Evolutionary conservation across 1,140 invertebrate genomes (phyloP).

Genomic region (Arion vulgaris): DNA sequence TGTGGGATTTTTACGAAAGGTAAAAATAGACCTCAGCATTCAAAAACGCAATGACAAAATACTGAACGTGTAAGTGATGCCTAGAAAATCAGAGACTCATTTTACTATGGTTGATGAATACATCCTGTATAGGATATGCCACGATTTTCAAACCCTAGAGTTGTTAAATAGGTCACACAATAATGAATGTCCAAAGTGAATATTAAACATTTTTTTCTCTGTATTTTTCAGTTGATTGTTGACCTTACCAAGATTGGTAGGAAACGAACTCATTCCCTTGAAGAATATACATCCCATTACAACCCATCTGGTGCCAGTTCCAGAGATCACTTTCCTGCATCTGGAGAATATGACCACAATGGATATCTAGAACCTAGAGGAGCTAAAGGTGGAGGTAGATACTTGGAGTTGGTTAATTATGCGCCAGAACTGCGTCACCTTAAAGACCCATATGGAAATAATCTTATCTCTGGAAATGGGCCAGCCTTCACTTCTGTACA

Average conservation of each 20-base stretch:
- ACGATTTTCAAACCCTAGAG: too few species aligned
- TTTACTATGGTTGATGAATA: too few species aligned
- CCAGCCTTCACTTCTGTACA: conserved; percentile 21
- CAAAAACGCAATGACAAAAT: too few species aligned
- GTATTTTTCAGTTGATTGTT: conserved; percentile 43
- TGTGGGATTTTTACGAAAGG: too few species aligned
- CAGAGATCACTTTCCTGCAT: conserved; percentile 37
- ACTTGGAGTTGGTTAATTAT: conserved; percentile 47
- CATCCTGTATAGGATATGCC: too few species aligned
- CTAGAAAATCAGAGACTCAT: too few species aligned
- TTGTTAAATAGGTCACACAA: too few species aligned
- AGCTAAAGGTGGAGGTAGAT: conserved; percentile 31
- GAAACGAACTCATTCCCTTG: conserved; percentile 45
- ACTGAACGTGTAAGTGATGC: too few species aligned
- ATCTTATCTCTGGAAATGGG: conserved; percentile 11
- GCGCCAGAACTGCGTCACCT: conserved; percentile 42
- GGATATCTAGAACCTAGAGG: conserved; percentile 48
- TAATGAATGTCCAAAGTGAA: neutral
- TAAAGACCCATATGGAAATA: conserved; percentile 10
- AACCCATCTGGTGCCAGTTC: neutral
- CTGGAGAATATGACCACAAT: conserved; percentile 44
- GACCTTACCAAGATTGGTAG: conserved; percentile 44
- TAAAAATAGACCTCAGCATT: too few species aligned
- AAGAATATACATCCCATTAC: conserved; percentile 28
- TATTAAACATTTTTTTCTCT: neutral